phyloP scores from a whole-genome alignment of 2,888 invertebrate species.

The Pyrrhia umbra region DNA sequence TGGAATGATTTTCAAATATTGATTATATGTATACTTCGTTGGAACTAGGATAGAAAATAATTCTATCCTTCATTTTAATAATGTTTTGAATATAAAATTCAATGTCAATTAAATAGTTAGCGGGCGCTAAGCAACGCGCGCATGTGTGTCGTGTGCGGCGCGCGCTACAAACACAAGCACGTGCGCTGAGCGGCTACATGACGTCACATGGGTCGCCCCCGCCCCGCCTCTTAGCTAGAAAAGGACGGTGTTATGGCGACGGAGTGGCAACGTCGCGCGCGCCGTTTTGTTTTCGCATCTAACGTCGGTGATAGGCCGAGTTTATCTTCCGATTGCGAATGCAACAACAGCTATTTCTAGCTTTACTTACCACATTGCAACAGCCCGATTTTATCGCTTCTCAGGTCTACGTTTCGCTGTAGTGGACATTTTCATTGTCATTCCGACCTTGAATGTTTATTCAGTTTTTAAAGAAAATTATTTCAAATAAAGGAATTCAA shows the following conservation, averaged over 20 bases:
- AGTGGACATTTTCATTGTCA: slow-evolving; percentile 76
- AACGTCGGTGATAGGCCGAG: slow-evolving; percentile 84
- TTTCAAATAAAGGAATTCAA: slow-evolving; percentile 39
- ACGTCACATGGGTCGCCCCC: slow-evolving; percentile 83
- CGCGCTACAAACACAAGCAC: slow-evolving; percentile 89
- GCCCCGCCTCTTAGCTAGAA: slow-evolving; percentile 79
- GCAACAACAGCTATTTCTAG: slow-evolving; percentile 85
- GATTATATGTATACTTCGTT: slow-evolving; percentile 17
- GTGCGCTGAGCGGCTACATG: slow-evolving; percentile 83
- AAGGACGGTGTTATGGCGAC: slow-evolving; percentile 67
- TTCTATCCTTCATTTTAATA: slow-evolving; percentile 24
- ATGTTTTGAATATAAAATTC: slow-evolving; percentile 68
- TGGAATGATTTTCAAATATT: slow-evolving; percentile 1
- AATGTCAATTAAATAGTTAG: slow-evolving; percentile 77
- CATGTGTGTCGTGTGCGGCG: slow-evolving; percentile 82
- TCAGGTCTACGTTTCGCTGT: slow-evolving; percentile 67
- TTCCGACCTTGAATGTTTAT: slow-evolving; percentile 73
- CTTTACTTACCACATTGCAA: slow-evolving; percentile 76
- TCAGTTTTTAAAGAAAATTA: slow-evolving; percentile 57
- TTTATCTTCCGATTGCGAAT: slow-evolving; percentile 88
- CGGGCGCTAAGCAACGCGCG: slow-evolving; percentile 71
- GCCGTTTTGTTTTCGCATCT: slow-evolving; percentile 86
- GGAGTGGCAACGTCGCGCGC: slow-evolving; percentile 84
- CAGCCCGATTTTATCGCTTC: slow-evolving; percentile 75
- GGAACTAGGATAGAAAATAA: neutral